Percentiles rank a stretch among this genome's conserved stretches.
These are phyloP conservation scores for Crenuchus spilurus DNA, from an alignment of 2,797 vertebrate genomes.

Conservation along the genomic window DNA sequence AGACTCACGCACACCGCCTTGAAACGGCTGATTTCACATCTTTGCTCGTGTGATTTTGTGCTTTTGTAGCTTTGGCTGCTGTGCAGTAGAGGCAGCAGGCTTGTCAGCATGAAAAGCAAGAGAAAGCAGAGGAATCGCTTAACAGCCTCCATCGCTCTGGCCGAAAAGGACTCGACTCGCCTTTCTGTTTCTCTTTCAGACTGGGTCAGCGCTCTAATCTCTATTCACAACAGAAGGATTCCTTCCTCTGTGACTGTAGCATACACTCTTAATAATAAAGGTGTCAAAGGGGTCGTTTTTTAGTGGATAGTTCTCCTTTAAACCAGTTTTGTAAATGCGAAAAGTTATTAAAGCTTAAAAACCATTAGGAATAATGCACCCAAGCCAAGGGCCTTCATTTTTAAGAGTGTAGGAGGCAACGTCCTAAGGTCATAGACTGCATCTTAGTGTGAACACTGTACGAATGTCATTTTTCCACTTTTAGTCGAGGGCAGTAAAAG, in stretches of 20 bases:
- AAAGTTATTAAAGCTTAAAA: no score
- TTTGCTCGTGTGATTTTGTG: slow-evolving; percentile 61
- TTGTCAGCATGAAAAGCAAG: slow-evolving; percentile 53
- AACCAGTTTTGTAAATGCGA: no score
- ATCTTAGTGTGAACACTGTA: slow-evolving; percentile 21
- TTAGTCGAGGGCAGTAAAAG: neutral
- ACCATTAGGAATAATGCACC: no score
- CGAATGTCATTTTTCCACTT: slow-evolving; percentile 17
- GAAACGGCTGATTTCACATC: slow-evolving; percentile 64
- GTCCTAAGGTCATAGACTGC: slow-evolving; percentile 17
- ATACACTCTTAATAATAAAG: no score
- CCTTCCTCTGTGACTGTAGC: slow-evolving; percentile 7
- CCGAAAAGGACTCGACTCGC: slow-evolving; percentile 60
- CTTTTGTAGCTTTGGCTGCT: slow-evolving; percentile 60
- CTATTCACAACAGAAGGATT: slow-evolving; percentile 30
- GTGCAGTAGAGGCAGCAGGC: slow-evolving; percentile 34
- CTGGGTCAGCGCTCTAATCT: slow-evolving; percentile 35
- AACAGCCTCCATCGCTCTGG: slow-evolving; percentile 56
- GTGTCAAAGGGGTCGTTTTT: no score
- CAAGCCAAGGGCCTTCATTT: no score
- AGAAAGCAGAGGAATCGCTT: slow-evolving; percentile 53
- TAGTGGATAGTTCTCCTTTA: no score
- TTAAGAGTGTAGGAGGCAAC: neutral
- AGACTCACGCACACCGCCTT: slow-evolving; percentile 58
- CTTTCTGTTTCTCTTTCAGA: slow-evolving; percentile 37